Base-by-base conservation (phyloP, 2,113 vertebrate genomes). In the Psilopsiagon aymara region DNA sequence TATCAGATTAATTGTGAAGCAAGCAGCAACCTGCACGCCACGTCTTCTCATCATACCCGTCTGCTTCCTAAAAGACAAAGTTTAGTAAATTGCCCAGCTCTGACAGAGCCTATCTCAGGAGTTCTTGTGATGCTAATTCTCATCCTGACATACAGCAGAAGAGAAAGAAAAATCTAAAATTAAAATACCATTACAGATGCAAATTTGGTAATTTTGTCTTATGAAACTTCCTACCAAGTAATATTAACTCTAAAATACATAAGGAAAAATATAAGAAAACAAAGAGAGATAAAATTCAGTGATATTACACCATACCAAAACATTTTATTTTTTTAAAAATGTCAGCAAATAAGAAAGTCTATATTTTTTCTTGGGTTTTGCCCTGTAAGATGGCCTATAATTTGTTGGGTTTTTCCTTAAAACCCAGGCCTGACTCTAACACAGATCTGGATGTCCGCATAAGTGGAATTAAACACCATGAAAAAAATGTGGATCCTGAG, bases 71-170 rank as follows among this genome's bases (percentile, higher is more conserved):
- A 97, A 98, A 98, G 97, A 98, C 98, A 98, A 97, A 98, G 98
- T 98, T 98, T 98, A 98, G 98, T 98, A 98, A 98, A 98, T 98
- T 98, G 98, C 96, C 94, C 96, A 98, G 98, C 98, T 98, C 98
- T 98, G 98, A 98, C 98, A 98, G 97, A 98, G 98, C 97, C 98
- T 98, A 99, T 99, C 98, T 98, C 98, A 95, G 98, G 97, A 98
- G 97, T 98, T 98, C 98, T 96, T 97, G 96, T 93, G 95, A 97
- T 97, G 98, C 92, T 97, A 97, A 96, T 92, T 97, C 97, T 97
- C 96, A 97, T 95, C 97, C 88, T 98, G 98, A 98, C 98, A 98
- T 92, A 98, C 97, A 98, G 98, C 98, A 98, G 95, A 92, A 96
- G 89, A 93, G 94, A 81, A 98, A 98, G 98, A 98, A 98, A 98